Conservation (phyloP, 2,888 invertebrate species). For the Noctua fimbriata region DNA sequence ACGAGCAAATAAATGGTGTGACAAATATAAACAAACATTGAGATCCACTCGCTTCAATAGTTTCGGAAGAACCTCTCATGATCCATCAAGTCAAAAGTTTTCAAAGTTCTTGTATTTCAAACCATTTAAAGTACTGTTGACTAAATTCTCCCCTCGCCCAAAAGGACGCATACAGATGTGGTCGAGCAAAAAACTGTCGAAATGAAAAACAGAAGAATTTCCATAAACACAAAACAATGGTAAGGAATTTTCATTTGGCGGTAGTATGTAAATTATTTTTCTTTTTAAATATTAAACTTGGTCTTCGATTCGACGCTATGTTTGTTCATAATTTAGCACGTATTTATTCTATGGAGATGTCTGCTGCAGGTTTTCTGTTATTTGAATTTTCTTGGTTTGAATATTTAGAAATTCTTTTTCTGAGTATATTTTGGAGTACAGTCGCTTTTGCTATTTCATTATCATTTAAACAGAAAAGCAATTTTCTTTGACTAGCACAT, state of each 20-base stretch:
- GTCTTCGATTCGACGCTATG: slow-evolving; percentile 42
- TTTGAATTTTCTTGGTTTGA: slow-evolving; percentile 12
- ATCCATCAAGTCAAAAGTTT: background rate
- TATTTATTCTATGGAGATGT: slow-evolving; percentile 33
- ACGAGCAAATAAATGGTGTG: background rate
- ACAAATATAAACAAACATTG: background rate
- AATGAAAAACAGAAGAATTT: slow-evolving; percentile 24
- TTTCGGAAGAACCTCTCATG: background rate
- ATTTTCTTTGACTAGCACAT: background rate
- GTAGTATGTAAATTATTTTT: slow-evolving; percentile 49
- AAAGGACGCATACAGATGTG: slow-evolving; percentile 7
- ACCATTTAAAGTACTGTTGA: slow-evolving; percentile 18
- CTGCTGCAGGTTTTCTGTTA: slow-evolving; percentile 14
- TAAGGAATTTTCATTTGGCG: slow-evolving; percentile 51
- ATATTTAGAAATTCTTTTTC: background rate
- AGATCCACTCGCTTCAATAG: background rate
- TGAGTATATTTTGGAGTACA: background rate
- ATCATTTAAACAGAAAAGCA: background rate
- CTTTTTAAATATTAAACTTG: slow-evolving; percentile 47
- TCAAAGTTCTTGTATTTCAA: slow-evolving; percentile 1
- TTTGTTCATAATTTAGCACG: slow-evolving; percentile 46
- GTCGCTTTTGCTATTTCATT: background rate
- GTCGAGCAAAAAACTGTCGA: slow-evolving; percentile 9
- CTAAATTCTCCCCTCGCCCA: slow-evolving; percentile 15
- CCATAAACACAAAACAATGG: slow-evolving; percentile 50